Percentiles rank a stretch among this genome's conserved stretches.
Evolutionary conservation across 2,113 vertebrate genomes (phyloP).

Genomic region (Salvator merianae): DNA sequence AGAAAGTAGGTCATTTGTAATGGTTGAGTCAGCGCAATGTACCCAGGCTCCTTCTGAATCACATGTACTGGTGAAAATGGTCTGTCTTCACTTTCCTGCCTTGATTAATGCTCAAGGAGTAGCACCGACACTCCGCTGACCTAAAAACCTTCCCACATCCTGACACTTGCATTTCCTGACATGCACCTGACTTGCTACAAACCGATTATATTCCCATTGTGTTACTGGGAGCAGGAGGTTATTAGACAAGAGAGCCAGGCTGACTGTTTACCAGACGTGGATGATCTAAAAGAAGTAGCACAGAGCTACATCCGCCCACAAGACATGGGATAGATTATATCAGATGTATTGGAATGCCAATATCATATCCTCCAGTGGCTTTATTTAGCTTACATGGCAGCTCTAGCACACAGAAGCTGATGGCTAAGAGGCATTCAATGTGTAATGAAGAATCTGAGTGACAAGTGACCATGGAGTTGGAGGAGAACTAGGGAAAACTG

Average conservation of each 20-base stretch:
- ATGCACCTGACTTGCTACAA: slow-evolving; percentile 40
- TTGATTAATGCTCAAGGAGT: slow-evolving; percentile 40
- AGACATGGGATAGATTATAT: background rate
- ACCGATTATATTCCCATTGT: slow-evolving; percentile 1
- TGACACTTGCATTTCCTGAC: background rate
- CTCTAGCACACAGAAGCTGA: background rate
- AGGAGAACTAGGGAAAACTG: no score
- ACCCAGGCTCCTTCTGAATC: slow-evolving; percentile 32
- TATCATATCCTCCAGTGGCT: background rate
- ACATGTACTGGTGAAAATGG: background rate
- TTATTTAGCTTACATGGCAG: background rate
- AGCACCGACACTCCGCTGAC: slow-evolving; percentile 34
- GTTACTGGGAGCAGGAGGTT: slow-evolving; percentile 24
- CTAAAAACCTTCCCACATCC: background rate
- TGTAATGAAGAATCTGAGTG: background rate
- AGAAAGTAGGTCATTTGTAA: background rate
- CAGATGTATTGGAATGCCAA: slow-evolving; percentile 6
- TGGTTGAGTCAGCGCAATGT: background rate
- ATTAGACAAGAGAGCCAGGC: background rate
- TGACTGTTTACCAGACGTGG: background rate
- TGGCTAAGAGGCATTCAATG: no score
- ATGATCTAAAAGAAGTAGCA: slow-evolving; percentile 35
- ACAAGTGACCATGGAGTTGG: no score
- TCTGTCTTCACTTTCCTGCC: background rate
- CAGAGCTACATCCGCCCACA: fast-evolving